These are phyloP conservation scores for Eupsilia transversa DNA, from an alignment of 2,888 invertebrate species.

Conservation along the genomic window DNA sequence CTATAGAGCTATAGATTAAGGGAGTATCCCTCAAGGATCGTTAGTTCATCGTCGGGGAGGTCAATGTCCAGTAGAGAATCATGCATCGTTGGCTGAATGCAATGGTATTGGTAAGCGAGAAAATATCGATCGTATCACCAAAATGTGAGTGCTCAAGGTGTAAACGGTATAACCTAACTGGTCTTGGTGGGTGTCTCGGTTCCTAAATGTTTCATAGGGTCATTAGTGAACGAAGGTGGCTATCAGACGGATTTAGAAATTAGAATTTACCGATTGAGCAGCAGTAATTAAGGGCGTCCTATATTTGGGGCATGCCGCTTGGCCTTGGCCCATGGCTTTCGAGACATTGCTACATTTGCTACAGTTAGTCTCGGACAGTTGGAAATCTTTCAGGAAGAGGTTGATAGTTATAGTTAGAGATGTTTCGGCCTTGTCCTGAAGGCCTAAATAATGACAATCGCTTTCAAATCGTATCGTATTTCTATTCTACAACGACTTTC, in stretches of 20 bases:
- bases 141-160: background rate
- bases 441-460: background rate
- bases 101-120: conserved; percentile 4
- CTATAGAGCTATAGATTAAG: conserved; percentile 42
- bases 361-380: too few relatives aligned
- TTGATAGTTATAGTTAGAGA: conserved; percentile 1
- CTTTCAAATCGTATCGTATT: too few relatives aligned
- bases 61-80: conserved; percentile 37
- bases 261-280: background rate
- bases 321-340: conserved; percentile 27
- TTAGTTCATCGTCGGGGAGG: conserved; percentile 43
- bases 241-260: conserved; percentile 10
- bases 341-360: background rate
- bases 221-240: conserved; percentile 25
- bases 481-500: too few relatives aligned
- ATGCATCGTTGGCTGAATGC: background rate
- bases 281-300: conserved; percentile 26
- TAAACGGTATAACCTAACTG: background rate
- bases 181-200: background rate
- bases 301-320: conserved; percentile 9
- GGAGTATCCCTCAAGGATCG: conserved; percentile 19
- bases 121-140: background rate
- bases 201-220: conserved; percentile 2
- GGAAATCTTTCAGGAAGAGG: background rate
- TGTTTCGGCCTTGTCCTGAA: background rate